Percentiles rank a stretch among this genome's conserved stretches.
phyloP scores from a whole-genome alignment of 2,888 invertebrate species.

The Leucoptera coffeella region DNA sequence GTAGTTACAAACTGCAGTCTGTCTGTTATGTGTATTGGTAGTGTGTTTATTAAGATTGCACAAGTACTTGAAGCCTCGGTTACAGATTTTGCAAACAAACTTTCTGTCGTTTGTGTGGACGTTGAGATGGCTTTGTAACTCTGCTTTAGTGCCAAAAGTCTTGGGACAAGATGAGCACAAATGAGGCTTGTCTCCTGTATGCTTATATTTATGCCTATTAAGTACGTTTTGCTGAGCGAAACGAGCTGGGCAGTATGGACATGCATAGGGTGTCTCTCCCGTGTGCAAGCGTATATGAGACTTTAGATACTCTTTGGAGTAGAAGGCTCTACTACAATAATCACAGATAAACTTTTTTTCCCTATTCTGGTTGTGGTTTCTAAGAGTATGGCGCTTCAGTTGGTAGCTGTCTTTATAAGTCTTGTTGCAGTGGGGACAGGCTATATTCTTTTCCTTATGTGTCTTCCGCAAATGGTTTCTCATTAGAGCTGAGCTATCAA shows the following conservation, averaged over 20 bases:
- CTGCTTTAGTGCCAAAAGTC: slow-evolving; percentile 24
- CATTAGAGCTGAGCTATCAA: background rate
- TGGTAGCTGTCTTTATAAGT: slow-evolving; percentile 21
- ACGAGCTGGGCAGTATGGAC: slow-evolving; percentile 17
- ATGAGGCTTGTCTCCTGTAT: slow-evolving; percentile 19
- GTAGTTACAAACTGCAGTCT: slow-evolving; percentile 25
- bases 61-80: slow-evolving; percentile 37
- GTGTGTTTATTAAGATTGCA: slow-evolving; percentile 45
- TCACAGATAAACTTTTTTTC: slow-evolving; percentile 27
- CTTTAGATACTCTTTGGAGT: slow-evolving; percentile 19
- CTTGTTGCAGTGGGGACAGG: slow-evolving; percentile 23
- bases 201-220: slow-evolving; percentile 20
- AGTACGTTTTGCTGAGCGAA: slow-evolving; percentile 26
- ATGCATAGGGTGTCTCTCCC: slow-evolving; percentile 30
- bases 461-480: slow-evolving; percentile 23
- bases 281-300: slow-evolving; percentile 31
- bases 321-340: slow-evolving; percentile 31
- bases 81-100: slow-evolving; percentile 28
- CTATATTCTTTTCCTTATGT: slow-evolving; percentile 18
- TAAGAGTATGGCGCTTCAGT: slow-evolving; percentile 21
- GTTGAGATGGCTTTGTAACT: slow-evolving; percentile 19
- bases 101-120: slow-evolving; percentile 25
- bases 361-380: slow-evolving; percentile 16
- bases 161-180: slow-evolving; percentile 22
- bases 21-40: slow-evolving; percentile 20